Evolutionary conservation across 2,888 invertebrate species (phyloP), one percentile per base, ranked within the genome.

Genomic region (Xestia rhomboidea): DNA sequence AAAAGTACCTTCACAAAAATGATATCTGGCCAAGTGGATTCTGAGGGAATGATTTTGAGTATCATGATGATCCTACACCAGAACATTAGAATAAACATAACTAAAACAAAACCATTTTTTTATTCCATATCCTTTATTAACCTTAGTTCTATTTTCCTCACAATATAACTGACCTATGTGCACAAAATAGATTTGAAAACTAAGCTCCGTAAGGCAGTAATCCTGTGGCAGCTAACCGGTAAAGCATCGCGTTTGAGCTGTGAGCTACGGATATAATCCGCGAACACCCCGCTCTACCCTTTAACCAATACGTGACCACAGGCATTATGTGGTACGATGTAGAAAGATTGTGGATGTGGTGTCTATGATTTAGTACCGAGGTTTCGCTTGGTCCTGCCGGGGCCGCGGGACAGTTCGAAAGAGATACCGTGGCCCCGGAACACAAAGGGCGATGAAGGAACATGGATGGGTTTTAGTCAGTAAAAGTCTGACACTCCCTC

Each of bases 281-380:
- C 86, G 91, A 94, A 93, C 92, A 92, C 92, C 93, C 88, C 88
- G 81, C 91, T 90, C 92, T 94, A 94, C 95, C 95, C 95, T 95
- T 95, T 94, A 95, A 94, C 96, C 96, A 96, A 96, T 96, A 96
- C 96, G 96, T 96, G 96, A 94, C 96, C 95, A 92, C 93, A 90
- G 92, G 91, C 91, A 91, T 89, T 89, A 87, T 86, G 87, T 63
- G 73, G 11, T 11, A n/a, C 1, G 88, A 91, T 89, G 73, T 78
- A 2, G 4, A 71, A 90, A 89, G 41, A 3, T 41, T 41, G 30
- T 90, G 90, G 93, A 95, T 87, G 71, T 21, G 92, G 81, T 75
- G 79, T 44, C 44, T 15, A 13, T 49, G 27, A n/a, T 71, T 41
- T 54, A 13, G n/a, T n/a, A 5, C 11, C 54, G 13, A 54, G n/a